Conservation (phyloP, 2,113 vertebrate species). For the Nymphicus hollandicus region DNA sequence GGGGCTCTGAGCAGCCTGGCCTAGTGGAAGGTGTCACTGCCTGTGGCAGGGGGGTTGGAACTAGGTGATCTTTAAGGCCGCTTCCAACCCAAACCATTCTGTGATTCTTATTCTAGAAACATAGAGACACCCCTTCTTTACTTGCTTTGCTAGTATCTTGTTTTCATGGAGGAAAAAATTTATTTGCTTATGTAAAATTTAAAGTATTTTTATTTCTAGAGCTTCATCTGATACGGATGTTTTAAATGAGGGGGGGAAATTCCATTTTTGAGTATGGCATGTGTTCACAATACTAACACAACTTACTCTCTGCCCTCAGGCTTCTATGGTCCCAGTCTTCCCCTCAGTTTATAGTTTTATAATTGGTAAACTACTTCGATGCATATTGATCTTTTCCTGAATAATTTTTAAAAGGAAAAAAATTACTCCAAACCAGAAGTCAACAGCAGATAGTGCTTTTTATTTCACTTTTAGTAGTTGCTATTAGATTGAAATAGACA, state of each 20-base stretch:
- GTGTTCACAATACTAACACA: not conserved
- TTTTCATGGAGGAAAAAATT: not conserved
- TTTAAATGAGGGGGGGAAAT: not conserved
- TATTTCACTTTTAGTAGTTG: not conserved
- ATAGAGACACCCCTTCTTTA: not conserved
- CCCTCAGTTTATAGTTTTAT: not conserved
- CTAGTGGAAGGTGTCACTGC: not conserved
- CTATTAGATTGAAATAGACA: not conserved
- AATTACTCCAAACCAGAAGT: not conserved
- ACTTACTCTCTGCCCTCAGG: not conserved
- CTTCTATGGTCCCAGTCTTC: not conserved
- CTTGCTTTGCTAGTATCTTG: not conserved
- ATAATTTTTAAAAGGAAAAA: not conserved
- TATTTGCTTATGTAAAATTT: not conserved
- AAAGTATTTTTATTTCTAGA: not conserved
- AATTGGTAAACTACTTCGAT: not conserved
- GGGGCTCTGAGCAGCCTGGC: not conserved
- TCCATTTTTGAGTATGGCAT: not conserved
- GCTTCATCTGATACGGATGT: not conserved
- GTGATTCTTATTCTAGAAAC: not conserved
- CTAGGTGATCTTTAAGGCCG: not conserved
- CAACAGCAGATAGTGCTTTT: not conserved
- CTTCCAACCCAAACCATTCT: not conserved
- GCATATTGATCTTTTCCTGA: not conserved
- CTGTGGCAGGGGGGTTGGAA: not conserved